Conservation (phyloP, 35 echinoderm and acorn worm genomes). For the Antedon bifida region DNA sequence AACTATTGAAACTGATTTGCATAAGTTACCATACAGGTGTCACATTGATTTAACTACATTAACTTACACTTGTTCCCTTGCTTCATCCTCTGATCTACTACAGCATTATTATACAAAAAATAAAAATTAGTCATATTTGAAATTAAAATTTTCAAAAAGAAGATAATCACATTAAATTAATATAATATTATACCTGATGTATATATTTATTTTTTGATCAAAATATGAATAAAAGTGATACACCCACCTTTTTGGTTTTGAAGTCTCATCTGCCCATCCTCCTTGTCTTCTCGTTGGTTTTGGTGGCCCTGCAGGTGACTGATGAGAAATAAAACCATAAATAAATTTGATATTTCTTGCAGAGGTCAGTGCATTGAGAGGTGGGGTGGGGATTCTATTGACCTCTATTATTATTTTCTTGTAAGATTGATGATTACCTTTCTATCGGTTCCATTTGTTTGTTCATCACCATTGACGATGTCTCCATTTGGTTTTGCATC, state of each 20-base stretch:
- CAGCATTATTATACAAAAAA: too few species aligned
- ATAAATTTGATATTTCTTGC: not conserved
- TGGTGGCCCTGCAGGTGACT: slow-evolving; percentile 5
- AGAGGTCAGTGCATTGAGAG: too few species aligned
- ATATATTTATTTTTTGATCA: too few species aligned
- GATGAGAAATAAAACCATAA: not conserved
- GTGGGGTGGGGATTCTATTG: too few species aligned
- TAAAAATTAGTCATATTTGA: too few species aligned
- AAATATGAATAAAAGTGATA: not conserved
- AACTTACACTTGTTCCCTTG: not conserved
- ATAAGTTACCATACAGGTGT: not conserved
- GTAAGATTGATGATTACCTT: not conserved
- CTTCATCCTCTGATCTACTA: not conserved
- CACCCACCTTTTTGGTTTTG: slow-evolving; percentile 41
- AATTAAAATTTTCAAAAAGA: too few species aligned
- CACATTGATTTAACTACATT: not conserved
- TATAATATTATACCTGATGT: too few species aligned
- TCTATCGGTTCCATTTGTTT: not conserved
- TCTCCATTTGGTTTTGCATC: not conserved
- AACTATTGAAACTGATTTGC: not conserved
- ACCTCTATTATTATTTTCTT: too few species aligned
- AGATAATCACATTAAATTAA: too few species aligned
- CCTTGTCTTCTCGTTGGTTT: slow-evolving; percentile 59
- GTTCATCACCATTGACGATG: not conserved
- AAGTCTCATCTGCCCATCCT: slow-evolving; percentile 60